A percentile compares a stretch with the other conserved stretches of the same genome.
phyloP scores from a whole-genome alignment of 1,140 invertebrate genomes.

The Diabrotica undecimpunctata region DNA sequence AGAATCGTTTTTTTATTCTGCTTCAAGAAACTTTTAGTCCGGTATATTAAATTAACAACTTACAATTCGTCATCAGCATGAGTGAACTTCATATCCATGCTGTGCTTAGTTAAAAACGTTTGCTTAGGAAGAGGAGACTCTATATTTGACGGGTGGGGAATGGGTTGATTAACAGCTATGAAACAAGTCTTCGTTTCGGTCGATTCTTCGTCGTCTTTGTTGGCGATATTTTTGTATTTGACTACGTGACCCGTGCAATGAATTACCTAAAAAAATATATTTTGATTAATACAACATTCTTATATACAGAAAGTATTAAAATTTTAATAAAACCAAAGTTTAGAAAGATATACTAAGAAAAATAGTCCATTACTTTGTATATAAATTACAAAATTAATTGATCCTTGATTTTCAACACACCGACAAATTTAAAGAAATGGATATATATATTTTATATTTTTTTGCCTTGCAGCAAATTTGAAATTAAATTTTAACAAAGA shows the following conservation, averaged over 20 bases:
- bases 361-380: too few relatives aligned
- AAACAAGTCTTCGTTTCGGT: conserved; percentile 54
- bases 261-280: conserved; percentile 67
- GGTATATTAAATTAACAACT: conserved; percentile 44
- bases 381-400: too few relatives aligned
- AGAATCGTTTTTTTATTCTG: not conserved
- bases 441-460: too few relatives aligned
- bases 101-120: conserved; percentile 88
- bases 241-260: conserved; percentile 79
- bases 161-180: conserved; percentile 79
- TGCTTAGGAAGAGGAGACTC: conserved; percentile 82
- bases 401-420: too few relatives aligned
- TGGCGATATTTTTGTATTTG: conserved; percentile 45
- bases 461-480: too few relatives aligned
- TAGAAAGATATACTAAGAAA: too few relatives aligned
- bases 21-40: not conserved
- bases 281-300: too few relatives aligned
- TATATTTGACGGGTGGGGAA: conserved; percentile 90
- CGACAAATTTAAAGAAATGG: too few relatives aligned
- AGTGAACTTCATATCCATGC: conserved; percentile 90
- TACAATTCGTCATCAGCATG: conserved; percentile 87
- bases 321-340: too few relatives aligned
- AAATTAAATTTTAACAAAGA: too few relatives aligned
- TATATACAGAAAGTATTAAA: too few relatives aligned
- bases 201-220: conserved; percentile 38